Conservation (phyloP, 2,888 invertebrate species). For the Drosophila demipolita region DNA sequence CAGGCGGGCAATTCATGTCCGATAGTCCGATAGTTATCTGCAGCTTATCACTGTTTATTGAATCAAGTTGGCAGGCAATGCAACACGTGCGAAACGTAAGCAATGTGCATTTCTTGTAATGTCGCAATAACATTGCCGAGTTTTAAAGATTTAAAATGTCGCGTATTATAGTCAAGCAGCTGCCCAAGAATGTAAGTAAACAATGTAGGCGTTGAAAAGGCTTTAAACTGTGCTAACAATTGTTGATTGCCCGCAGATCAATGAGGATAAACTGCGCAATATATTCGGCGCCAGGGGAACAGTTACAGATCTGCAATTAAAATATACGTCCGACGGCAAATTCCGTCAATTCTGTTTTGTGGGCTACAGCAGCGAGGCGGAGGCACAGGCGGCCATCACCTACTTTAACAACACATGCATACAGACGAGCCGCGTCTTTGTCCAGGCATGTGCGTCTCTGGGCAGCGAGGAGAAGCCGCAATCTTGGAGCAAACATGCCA, state of each 20-base stretch:
- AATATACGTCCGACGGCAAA: slow-evolving; percentile 95
- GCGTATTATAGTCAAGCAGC: slow-evolving; percentile 94
- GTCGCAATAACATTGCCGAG: neutral
- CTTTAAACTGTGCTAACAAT: neutral
- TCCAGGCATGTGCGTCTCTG: slow-evolving; percentile 90
- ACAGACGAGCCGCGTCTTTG: slow-evolving; percentile 92
- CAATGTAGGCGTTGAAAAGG: neutral
- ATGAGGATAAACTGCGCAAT: slow-evolving; percentile 90
- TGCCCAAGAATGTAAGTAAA: slow-evolving; percentile 92
- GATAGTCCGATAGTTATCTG: neutral
- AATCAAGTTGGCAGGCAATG: slow-evolving; percentile 35
- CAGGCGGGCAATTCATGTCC: neutral
- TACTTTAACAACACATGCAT: slow-evolving; percentile 94
- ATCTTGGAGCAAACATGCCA: slow-evolving; percentile 96
- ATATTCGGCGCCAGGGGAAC: slow-evolving; percentile 92
- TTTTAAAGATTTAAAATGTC: slow-evolving; percentile 85
- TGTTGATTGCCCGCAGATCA: slow-evolving; percentile 88
- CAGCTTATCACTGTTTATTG: neutral
- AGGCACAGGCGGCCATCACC: slow-evolving; percentile 91
- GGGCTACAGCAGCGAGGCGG: slow-evolving; percentile 93
- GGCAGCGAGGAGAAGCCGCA: slow-evolving; percentile 92
- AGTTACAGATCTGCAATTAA: slow-evolving; percentile 97
- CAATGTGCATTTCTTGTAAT: slow-evolving; percentile 59
- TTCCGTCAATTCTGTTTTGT: slow-evolving; percentile 98
- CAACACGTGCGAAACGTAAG: slow-evolving; percentile 62